phyloP scores from a whole-genome alignment of 1,140 invertebrate species.

The Sycobia sp. region DNA sequence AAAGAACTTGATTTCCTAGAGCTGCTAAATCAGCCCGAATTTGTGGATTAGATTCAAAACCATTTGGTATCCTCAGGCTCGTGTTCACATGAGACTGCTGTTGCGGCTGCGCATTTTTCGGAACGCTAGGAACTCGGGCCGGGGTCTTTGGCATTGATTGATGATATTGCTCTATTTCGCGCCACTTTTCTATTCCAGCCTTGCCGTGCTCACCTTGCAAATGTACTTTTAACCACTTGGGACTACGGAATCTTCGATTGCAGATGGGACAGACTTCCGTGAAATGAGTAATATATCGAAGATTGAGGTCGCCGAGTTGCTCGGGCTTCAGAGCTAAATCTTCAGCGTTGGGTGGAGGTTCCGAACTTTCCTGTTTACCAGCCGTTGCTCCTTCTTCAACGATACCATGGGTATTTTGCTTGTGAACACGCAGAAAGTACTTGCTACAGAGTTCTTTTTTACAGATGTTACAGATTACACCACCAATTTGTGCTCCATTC shows the following conservation, averaged over 20 bases:
- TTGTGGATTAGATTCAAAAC: constrained; percentile 53
- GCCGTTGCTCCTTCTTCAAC: constrained; percentile 68
- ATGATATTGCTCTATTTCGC: constrained; percentile 66
- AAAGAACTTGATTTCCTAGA: constrained; percentile 63
- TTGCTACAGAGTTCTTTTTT: constrained; percentile 97
- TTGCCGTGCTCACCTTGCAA: constrained; percentile 85
- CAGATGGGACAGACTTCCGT: constrained; percentile 87
- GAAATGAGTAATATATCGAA: constrained; percentile 72
- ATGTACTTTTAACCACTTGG: constrained; percentile 89
- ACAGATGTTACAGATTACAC: constrained; percentile 94
- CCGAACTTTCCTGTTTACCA: constrained; percentile 47
- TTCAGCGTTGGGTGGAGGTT: constrained; percentile 46
- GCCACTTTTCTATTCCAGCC: constrained; percentile 73
- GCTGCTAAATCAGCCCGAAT: constrained; percentile 44
- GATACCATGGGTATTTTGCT: constrained; percentile 97
- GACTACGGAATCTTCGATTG: constrained; percentile 83
- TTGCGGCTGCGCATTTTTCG: constrained; percentile 38
- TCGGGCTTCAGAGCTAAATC: constrained; percentile 64
- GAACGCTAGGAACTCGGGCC: constrained; percentile 17
- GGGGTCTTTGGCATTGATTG: constrained; percentile 36
- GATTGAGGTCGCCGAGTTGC: constrained; percentile 64
- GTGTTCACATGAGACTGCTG: constrained; percentile 56
- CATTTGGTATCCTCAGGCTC: constrained; percentile 69
- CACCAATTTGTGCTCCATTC: constrained; percentile 86
- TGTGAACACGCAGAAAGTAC: constrained; percentile 95